Percentiles rank a stretch among this genome's conserved stretches.
These are phyloP conservation scores for Pseudopodoces humilis DNA, from an alignment of 2,113 vertebrate species.

Conservation along the genomic window DNA sequence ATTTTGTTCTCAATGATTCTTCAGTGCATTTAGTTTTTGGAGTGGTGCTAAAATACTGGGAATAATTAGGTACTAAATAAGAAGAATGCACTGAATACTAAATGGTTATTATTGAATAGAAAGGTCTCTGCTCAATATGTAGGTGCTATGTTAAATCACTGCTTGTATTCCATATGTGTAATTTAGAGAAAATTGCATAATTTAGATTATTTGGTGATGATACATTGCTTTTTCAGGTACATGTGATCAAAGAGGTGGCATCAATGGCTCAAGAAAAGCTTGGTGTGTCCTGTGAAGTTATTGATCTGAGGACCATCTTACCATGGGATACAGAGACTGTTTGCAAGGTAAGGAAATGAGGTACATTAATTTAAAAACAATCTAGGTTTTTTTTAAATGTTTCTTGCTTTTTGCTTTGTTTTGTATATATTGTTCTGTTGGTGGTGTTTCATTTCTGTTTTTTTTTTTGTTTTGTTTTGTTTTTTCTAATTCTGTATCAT, in stretches of 20 bases:
- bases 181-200: neutral
- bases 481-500: neutral
- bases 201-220: neutral
- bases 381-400: neutral
- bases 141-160: neutral
- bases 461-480: no score
- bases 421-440: neutral
- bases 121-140: neutral
- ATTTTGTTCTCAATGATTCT: neutral
- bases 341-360: conserved; percentile 84
- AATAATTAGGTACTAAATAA: neutral
- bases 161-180: neutral
- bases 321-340: conserved; percentile 94
- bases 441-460: no score
- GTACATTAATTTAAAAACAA: neutral
- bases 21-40: neutral
- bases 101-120: neutral
- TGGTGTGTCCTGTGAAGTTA: conserved; percentile 95
- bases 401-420: neutral
- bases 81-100: neutral
- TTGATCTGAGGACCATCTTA: conserved; percentile 93
- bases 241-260: conserved; percentile 93
- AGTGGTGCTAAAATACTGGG: neutral
- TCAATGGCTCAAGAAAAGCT: conserved; percentile 95
- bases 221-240: conserved; percentile 78